Evolutionary conservation across 2,113 vertebrate genomes (phyloP).

Genomic region (Coreoperca whiteheadi): DNA sequence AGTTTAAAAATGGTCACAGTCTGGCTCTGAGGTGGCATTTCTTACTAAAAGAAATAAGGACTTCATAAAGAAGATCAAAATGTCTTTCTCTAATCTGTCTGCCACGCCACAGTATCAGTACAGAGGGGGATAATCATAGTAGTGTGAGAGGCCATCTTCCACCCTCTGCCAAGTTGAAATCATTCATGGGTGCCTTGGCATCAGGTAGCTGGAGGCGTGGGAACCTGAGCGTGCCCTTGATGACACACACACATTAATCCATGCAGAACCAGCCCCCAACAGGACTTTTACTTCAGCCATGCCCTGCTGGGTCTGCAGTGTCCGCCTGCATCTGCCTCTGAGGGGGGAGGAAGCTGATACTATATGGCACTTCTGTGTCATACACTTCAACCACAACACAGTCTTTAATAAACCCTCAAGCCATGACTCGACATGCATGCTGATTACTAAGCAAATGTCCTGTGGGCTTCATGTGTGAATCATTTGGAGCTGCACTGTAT

Average conservation of each 20-base stretch:
- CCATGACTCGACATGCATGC: conserved; percentile 31
- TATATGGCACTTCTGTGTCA: conserved; percentile 66
- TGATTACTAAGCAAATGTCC: conserved; percentile 45
- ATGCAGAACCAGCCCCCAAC: conserved; percentile 1
- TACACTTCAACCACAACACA: conserved; percentile 44
- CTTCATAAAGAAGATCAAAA: conserved; percentile 18
- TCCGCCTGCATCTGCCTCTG: conserved; percentile 42
- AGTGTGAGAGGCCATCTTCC: conserved; percentile 25
- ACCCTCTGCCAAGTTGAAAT: conserved; percentile 28
- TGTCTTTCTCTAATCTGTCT: conserved; percentile 10
- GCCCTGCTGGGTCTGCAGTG: conserved; percentile 30
- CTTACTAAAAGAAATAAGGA: neutral
- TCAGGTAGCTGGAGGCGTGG: conserved; percentile 50
- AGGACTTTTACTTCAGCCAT: conserved; percentile 8
- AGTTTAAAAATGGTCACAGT: neutral
- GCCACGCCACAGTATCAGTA: neutral
- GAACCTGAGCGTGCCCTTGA: conserved; percentile 23
- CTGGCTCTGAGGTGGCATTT: neutral
- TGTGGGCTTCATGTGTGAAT: conserved; percentile 20
- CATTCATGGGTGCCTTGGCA: conserved; percentile 44
- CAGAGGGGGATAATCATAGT: conserved; percentile 7
- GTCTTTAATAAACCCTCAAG: conserved; percentile 32
- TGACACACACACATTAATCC: conserved; percentile 48
- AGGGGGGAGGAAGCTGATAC: conserved; percentile 46
- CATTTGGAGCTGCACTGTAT: neutral